These are phyloP conservation scores for Limnodromus scolopaceus DNA, from an alignment of 2,797 vertebrate species.

Conservation along the genomic window DNA sequence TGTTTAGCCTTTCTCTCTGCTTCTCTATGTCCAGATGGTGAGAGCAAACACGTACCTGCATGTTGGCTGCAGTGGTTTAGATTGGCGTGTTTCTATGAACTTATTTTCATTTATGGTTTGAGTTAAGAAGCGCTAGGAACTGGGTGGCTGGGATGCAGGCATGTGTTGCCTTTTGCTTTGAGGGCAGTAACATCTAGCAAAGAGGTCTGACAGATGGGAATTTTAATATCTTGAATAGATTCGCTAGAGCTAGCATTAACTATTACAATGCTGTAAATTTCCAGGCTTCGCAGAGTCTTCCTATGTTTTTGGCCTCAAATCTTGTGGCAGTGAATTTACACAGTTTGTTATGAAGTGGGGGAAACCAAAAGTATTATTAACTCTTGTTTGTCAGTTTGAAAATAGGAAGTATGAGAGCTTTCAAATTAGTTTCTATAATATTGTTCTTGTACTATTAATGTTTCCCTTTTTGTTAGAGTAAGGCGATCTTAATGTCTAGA, in stretches of 20 bases:
- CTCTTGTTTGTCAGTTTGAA: neutral
- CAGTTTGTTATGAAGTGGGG: neutral
- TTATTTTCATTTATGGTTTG: neutral
- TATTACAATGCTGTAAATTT: neutral
- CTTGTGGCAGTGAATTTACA: neutral
- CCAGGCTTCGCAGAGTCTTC: neutral
- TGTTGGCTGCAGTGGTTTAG: neutral
- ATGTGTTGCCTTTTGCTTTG: neutral
- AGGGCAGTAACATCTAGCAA: neutral
- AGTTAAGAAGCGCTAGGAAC: neutral
- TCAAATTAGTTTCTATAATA: neutral
- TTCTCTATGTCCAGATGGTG: neutral
- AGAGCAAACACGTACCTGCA: rapidly evolving
- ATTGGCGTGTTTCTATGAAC: neutral
- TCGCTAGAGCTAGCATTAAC: neutral
- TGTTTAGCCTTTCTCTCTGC: neutral
- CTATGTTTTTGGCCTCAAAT: neutral
- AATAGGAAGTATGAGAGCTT: neutral
- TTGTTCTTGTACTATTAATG: neutral
- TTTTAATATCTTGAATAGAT: conserved; percentile 24
- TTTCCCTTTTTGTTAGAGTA: neutral
- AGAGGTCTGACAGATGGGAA: neutral
- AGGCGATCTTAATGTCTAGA: neutral
- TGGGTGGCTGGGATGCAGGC: neutral
- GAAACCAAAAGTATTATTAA: neutral